Percentiles rank a stretch among this genome's conserved stretches.
Evolutionary conservation across 2,797 vertebrate genomes (phyloP).

Genomic region (Tangara arthus): DNA sequence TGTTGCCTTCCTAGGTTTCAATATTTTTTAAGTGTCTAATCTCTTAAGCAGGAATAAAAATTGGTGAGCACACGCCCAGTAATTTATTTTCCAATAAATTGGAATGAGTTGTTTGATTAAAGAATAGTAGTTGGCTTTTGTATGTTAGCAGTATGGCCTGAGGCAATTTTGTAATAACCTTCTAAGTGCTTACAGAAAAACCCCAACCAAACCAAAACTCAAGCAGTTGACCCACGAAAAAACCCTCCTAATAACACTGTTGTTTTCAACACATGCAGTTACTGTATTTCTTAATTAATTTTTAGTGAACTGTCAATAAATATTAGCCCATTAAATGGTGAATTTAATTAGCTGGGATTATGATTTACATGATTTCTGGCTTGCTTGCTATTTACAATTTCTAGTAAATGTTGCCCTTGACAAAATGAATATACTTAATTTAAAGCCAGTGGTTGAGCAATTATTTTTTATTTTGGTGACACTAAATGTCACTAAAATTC

Average conservation of each 20-base stretch:
- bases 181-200: constrained; percentile 20
- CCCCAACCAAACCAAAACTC: not conserved
- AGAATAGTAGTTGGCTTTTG: constrained; percentile 57
- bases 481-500: constrained; percentile 25
- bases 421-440: constrained; percentile 67
- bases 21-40: constrained; percentile 38
- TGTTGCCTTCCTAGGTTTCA: constrained; percentile 26
- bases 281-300: constrained; percentile 69
- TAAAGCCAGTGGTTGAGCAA: constrained; percentile 29
- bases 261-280: constrained; percentile 58
- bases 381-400: constrained; percentile 62
- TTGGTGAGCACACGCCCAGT: constrained; percentile 38
- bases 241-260: not conserved
- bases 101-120: constrained; percentile 61
- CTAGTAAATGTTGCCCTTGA: constrained; percentile 63
- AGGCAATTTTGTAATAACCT: constrained; percentile 68
- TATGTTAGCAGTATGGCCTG: constrained; percentile 43
- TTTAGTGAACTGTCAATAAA: constrained; percentile 71
- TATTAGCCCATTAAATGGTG: constrained; percentile 68
- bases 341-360: constrained; percentile 71
- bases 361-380: constrained; percentile 68
- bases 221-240: not conserved
- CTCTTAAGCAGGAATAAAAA: constrained; percentile 60
- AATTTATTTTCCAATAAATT: constrained; percentile 63
- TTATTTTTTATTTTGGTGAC: constrained; percentile 58